Evolutionary conservation across 2,113 vertebrate species (phyloP).

Genomic region (Morone chrysops): DNA sequence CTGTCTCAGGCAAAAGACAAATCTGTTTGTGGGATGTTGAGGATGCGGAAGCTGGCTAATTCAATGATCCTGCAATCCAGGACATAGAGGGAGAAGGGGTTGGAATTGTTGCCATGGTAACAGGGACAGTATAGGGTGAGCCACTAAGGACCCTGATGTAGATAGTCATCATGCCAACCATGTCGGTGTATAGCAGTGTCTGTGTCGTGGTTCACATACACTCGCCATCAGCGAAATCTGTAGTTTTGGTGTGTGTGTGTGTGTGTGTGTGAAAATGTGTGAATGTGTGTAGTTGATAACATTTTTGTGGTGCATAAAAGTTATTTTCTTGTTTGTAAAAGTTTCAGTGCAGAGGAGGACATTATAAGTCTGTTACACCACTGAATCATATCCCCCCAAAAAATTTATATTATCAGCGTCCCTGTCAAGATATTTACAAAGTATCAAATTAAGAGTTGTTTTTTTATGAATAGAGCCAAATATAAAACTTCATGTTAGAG

Average conservation of each 20-base stretch:
- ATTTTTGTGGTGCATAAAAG: conserved; percentile 49
- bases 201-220: conserved; percentile 61
- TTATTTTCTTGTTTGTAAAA: conserved; percentile 58
- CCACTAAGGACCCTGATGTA: conserved; percentile 61
- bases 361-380: conserved; percentile 20
- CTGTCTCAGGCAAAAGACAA: conserved; percentile 58
- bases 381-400: conserved; percentile 31
- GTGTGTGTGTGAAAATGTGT: conserved; percentile 15
- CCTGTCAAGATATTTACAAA: conserved; percentile 16
- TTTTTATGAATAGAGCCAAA: conserved; percentile 56
- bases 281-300: conserved; percentile 6
- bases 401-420: conserved; percentile 31
- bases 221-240: conserved; percentile 52
- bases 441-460: not conserved
- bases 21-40: conserved; percentile 19
- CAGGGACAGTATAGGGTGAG: conserved; percentile 37
- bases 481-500: conserved; percentile 27
- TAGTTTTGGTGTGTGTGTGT: conserved; percentile 43
- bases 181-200: conserved; percentile 60
- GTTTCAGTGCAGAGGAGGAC: conserved; percentile 43
- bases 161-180: conserved; percentile 67
- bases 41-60: conserved; percentile 43
- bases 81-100: not conserved
- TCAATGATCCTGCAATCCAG: conserved; percentile 50
- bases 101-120: conserved; percentile 62